These are phyloP conservation scores for Shinisaurus crocodilurus DNA, from an alignment of 2,113 vertebrate species.

Conservation along the genomic window DNA sequence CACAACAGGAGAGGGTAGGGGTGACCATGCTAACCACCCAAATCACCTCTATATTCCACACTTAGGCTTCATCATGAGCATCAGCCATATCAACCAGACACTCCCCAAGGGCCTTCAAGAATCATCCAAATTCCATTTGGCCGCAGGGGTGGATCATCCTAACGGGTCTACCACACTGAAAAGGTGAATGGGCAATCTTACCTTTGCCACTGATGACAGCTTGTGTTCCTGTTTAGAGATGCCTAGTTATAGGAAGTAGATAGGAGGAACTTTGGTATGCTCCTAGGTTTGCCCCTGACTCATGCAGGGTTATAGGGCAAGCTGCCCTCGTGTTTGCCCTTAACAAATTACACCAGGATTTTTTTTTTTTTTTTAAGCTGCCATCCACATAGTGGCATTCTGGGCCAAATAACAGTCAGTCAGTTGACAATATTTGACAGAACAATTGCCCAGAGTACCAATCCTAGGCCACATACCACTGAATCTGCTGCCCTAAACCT, in stretches of 20 bases:
- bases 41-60: neutral
- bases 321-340: neutral
- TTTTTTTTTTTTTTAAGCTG: no score
- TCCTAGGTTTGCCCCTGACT: neutral
- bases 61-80: neutral
- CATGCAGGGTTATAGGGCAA: neutral
- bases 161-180: neutral
- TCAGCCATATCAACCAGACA: no score
- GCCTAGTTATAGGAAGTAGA: no score
- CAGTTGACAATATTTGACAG: neutral
- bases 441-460: neutral
- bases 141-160: neutral
- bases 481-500: neutral
- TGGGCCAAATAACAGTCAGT: neutral
- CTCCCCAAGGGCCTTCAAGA: neutral
- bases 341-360: neutral
- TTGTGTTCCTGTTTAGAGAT: no score
- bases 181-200: no score
- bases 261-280: neutral
- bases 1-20: neutral
- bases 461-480: neutral
- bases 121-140: neutral
- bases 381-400: neutral
- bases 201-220: no score
- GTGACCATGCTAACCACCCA: neutral